A percentile compares a stretch with the other conserved stretches of the same genome.
Conservation (phyloP, 2,113 vertebrate genomes). For the Dipodomys spectabilis region DNA sequence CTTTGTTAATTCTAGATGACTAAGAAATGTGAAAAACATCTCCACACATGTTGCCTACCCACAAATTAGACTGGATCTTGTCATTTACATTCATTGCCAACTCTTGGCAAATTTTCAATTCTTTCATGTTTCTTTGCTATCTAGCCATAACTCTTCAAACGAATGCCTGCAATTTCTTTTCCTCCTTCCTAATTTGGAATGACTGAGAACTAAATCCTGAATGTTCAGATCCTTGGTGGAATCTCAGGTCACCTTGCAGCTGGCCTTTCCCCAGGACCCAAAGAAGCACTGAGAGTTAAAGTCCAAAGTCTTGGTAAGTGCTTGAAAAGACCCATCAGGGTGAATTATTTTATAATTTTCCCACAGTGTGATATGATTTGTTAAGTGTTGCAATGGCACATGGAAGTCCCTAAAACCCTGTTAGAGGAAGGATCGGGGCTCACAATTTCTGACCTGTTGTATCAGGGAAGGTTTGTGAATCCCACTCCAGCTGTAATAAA, state of each 20-base stretch:
- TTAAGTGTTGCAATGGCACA: too few species aligned
- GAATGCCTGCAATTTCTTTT: neutral
- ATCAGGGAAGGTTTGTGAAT: too few species aligned
- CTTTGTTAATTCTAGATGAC: neutral
- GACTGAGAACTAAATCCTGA: neutral
- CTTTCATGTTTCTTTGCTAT: neutral
- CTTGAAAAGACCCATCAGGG: neutral
- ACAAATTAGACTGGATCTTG: neutral
- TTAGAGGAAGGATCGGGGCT: too few species aligned
- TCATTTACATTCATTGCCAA: neutral
- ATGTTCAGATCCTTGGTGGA: neutral
- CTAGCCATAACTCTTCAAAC: neutral
- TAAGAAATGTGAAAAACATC: neutral
- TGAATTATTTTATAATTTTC: too few species aligned
- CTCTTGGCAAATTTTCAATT: neutral
- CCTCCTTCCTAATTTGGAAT: neutral
- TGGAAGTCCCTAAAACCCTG: too few species aligned
- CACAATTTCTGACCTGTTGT: too few species aligned
- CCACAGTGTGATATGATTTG: too few species aligned
- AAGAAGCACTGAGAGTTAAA: neutral
- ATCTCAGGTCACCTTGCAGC: neutral
- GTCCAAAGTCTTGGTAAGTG: neutral
- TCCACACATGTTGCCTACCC: neutral
- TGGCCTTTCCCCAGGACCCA: neutral
- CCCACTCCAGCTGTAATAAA: too few species aligned